Evolutionary conservation across 2,888 invertebrate species (phyloP), one percentile per base, ranked within the genome.

Genomic region (Patella caerulea): DNA sequence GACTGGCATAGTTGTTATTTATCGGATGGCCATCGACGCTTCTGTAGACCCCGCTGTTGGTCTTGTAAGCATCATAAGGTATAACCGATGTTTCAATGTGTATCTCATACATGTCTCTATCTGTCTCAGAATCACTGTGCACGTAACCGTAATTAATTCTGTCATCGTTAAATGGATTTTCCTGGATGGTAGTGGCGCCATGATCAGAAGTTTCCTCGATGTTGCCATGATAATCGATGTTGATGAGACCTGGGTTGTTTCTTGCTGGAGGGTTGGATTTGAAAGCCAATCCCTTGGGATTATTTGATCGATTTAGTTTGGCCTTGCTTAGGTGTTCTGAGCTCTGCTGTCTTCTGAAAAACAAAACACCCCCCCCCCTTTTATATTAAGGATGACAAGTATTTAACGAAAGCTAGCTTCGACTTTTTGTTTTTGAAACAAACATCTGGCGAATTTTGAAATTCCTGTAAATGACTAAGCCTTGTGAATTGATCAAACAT

Each of bases 261-360:
- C 53, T 83, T 81, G 71, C 83, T 83, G 7, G 84, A 81, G 11
- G 81, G 72, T 75, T 85, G 83, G 14, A 83, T 85, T 76, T 84
- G 83, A 79, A 88, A 53, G 85, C 83, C 11, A 88, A 78, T 1
- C 86, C 87, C 55, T 83, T 83, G 1, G 88, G 85, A n/a, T 85
- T 83, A 24, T 82, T 81, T 17, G 81, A 79, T 78, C 72, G 78
- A 74, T 17, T 83, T 83, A 29, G 82, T 80, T 78, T 85, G 17
- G 85, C 86, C 56, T 82, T 80, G 76, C 86, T 85, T 29, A 88
- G 78, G 71, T 87, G 85, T 73, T 87, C 87, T 53, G 83, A 81
- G 29, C 83, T 83, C 65, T 84, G 80, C 17, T 80, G 79, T n/a
- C 86, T 83, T 74, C 87, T 88, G 77, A 29, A 79, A 79, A 24